These are phyloP conservation scores for Hiodon alosoides DNA, from an alignment of 2,113 vertebrate genomes.

Conservation along the genomic window DNA sequence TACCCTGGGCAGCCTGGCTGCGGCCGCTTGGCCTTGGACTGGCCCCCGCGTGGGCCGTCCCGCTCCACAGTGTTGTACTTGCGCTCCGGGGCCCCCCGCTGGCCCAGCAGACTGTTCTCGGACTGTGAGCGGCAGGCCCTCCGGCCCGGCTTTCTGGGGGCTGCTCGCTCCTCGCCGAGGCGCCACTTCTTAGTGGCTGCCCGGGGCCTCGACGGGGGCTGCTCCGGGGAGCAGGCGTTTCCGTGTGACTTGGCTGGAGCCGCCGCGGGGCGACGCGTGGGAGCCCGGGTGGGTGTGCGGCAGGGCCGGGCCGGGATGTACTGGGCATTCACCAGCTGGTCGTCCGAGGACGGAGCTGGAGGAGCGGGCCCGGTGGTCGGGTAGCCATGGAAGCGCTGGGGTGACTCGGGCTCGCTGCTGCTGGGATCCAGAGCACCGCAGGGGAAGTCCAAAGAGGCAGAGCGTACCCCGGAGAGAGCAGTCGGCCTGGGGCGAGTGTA, in stretches of 20 bases:
- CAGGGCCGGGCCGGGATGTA: constrained; percentile 71
- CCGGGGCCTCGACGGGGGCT: constrained; percentile 34
- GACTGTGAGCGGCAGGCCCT: constrained; percentile 75
- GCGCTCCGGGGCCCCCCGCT: constrained; percentile 50
- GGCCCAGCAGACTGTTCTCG: constrained; percentile 71
- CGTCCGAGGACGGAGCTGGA: constrained; percentile 37
- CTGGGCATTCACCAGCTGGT: constrained; percentile 70
- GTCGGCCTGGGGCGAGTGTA: constrained; percentile 51
- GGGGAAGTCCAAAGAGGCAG: constrained; percentile 40
- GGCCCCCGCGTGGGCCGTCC: constrained; percentile 51
- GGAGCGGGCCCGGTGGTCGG: constrained; percentile 15
- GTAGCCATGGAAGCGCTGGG: constrained; percentile 44
- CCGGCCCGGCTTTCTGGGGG: constrained; percentile 53
- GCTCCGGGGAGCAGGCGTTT: constrained; percentile 46
- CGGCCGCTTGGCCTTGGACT: constrained; percentile 49
- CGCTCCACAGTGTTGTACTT: constrained; percentile 68
- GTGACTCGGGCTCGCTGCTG: constrained; percentile 48
- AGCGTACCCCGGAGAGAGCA: constrained; percentile 23
- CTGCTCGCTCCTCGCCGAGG: constrained; percentile 52
- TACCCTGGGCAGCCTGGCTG: constrained; percentile 45
- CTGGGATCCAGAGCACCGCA: constrained; percentile 44
- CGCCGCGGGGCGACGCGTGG: constrained; percentile 37
- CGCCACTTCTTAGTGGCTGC: constrained; percentile 62
- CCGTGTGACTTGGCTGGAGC: constrained; percentile 37
- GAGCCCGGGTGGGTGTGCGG: constrained; percentile 46